phyloP scores from a whole-genome alignment of 1,140 invertebrate species.

The Sogatella furcifera region DNA sequence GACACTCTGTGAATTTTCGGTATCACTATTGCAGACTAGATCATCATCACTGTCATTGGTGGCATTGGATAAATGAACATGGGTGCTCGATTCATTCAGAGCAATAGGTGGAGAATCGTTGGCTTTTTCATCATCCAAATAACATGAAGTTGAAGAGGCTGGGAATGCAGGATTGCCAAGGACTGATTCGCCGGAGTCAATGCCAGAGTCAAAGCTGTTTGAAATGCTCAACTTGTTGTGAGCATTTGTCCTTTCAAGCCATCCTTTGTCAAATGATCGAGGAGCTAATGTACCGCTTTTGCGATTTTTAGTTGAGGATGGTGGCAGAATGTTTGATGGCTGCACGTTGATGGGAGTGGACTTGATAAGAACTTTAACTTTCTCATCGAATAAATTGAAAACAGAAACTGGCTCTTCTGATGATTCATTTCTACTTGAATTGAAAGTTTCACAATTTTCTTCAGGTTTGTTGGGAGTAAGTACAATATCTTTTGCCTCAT shows the following conservation, averaged over 20 bases:
- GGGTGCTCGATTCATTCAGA: too few species aligned
- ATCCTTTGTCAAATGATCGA: slow-evolving; percentile 39
- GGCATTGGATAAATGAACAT: neutral
- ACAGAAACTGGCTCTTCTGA: slow-evolving; percentile 9
- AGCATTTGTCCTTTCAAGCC: slow-evolving; percentile 39
- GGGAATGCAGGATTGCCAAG: neutral
- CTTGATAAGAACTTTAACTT: slow-evolving; percentile 26
- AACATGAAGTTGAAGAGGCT: too few species aligned
- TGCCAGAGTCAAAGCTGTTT: slow-evolving; percentile 14
- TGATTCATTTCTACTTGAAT: too few species aligned
- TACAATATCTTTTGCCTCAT: too few species aligned
- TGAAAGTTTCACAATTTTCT: too few species aligned
- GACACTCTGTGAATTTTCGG: slow-evolving; percentile 34
- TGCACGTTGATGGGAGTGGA: slow-evolving; percentile 24
- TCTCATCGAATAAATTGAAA: slow-evolving; percentile 19
- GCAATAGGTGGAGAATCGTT: neutral
- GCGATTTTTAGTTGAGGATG: slow-evolving; percentile 23
- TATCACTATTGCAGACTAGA: slow-evolving; percentile 52
- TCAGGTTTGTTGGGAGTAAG: too few species aligned
- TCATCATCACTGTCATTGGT: slow-evolving; percentile 30
- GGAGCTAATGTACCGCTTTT: slow-evolving; percentile 22
- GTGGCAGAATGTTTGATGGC: slow-evolving; percentile 34
- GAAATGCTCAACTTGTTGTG: slow-evolving; percentile 15
- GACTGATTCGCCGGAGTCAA: slow-evolving; percentile 17
- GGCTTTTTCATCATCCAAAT: neutral